Conservation (phyloP, 2,888 invertebrate species). For the Phasia obesa region DNA sequence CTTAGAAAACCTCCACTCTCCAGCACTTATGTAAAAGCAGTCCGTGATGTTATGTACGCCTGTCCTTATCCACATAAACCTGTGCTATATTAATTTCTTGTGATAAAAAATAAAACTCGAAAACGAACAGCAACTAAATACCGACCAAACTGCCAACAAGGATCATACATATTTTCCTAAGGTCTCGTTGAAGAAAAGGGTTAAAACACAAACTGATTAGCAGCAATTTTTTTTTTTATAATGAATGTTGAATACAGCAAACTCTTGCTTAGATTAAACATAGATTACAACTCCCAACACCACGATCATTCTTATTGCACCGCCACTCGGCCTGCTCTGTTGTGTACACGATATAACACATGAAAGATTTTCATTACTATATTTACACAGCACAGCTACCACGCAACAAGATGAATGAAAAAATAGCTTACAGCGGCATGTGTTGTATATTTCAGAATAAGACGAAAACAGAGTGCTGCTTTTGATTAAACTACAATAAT, state of each 20-base stretch:
- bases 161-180: slow-evolving; percentile 37
- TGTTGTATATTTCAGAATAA: slow-evolving; percentile 43
- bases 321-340: slow-evolving; percentile 51
- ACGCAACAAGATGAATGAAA: slow-evolving; percentile 41
- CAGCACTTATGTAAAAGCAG: background rate
- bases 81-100: slow-evolving; percentile 61
- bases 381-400: slow-evolving; percentile 59
- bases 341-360: slow-evolving; percentile 61
- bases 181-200: slow-evolving; percentile 51
- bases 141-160: slow-evolving; percentile 54
- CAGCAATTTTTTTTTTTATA: slow-evolving; percentile 58
- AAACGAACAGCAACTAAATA: slow-evolving; percentile 58
- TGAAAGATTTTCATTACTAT: slow-evolving; percentile 45
- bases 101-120: slow-evolving; percentile 59
- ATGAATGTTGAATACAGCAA: slow-evolving; percentile 55
- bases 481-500: no score
- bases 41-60: no score
- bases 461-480: slow-evolving; percentile 44
- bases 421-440: slow-evolving; percentile 32
- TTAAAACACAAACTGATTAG: slow-evolving; percentile 59
- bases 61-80: slow-evolving; percentile 45
- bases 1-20: background rate
- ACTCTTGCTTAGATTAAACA: slow-evolving; percentile 64
- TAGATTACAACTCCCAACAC: slow-evolving; percentile 48
- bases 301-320: slow-evolving; percentile 30